Evolutionary conservation across 2,888 invertebrate species (phyloP).

Genomic region (Tiliacea aurago): DNA sequence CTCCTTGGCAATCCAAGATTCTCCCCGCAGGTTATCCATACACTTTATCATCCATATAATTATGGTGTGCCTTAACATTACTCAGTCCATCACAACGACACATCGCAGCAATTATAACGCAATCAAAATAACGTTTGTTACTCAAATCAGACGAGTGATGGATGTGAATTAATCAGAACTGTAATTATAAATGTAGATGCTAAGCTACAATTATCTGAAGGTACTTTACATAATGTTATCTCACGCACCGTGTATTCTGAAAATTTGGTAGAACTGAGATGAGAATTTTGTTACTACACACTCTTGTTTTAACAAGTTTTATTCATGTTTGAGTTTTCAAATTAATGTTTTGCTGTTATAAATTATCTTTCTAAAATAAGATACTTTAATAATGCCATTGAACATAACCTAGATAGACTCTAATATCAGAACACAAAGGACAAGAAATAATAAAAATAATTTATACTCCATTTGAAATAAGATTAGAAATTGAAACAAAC

Average conservation of each 20-base stretch:
- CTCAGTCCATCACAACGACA: slow-evolving; percentile 74
- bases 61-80: slow-evolving; percentile 50
- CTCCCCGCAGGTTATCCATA: slow-evolving; percentile 26
- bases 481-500: too few relatives aligned
- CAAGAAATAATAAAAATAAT: neutral
- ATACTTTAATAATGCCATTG: neutral
- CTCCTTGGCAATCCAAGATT: neutral
- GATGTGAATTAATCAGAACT: slow-evolving; percentile 80
- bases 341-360: neutral
- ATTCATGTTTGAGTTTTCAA: slow-evolving; percentile 1
- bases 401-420: neutral
- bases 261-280: slow-evolving; percentile 34
- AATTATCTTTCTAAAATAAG: neutral
- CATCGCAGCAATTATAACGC: slow-evolving; percentile 85
- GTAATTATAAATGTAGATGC: slow-evolving; percentile 76
- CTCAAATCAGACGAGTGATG: slow-evolving; percentile 68
- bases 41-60: slow-evolving; percentile 52
- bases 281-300: slow-evolving; percentile 1
- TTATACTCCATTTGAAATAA: too few relatives aligned
- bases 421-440: neutral
- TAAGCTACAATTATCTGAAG: slow-evolving; percentile 68
- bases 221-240: slow-evolving; percentile 39
- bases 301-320: slow-evolving; percentile 16
- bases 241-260: slow-evolving; percentile 37
- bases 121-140: slow-evolving; percentile 80